phyloP scores from a whole-genome alignment of 2,113 vertebrate species.

The Myotis brandtii region DNA sequence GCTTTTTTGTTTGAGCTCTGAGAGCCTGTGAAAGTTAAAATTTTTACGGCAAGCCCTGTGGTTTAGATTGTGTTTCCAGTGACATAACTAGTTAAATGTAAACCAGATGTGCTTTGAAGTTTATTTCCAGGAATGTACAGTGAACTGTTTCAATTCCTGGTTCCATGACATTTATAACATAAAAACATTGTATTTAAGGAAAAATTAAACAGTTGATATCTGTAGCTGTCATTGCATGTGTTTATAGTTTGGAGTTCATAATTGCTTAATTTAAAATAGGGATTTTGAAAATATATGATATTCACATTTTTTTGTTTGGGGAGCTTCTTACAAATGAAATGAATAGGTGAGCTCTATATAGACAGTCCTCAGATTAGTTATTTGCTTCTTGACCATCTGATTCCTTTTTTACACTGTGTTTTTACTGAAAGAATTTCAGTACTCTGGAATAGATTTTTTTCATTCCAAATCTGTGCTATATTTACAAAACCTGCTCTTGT shows the following conservation, averaged over 20 bases:
- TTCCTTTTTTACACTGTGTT: neutral
- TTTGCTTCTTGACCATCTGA: neutral
- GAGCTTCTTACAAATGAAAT: slow-evolving; percentile 47
- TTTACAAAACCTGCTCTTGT: neutral
- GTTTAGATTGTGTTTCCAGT: slow-evolving; percentile 85
- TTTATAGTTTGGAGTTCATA: slow-evolving; percentile 59
- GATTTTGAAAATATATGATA: neutral
- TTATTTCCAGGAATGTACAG: slow-evolving; percentile 84
- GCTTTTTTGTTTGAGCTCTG: slow-evolving; percentile 65
- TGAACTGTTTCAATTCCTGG: slow-evolving; percentile 80
- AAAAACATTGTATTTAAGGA: slow-evolving; percentile 71
- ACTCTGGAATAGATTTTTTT: slow-evolving; percentile 13
- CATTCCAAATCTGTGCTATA: neutral
- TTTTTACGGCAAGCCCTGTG: slow-evolving; percentile 81
- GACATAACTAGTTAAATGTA: slow-evolving; percentile 85
- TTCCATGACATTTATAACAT: slow-evolving; percentile 79
- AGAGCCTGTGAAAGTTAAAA: slow-evolving; percentile 80
- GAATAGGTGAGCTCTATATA: neutral
- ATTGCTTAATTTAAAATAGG: slow-evolving; percentile 60
- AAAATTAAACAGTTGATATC: slow-evolving; percentile 53
- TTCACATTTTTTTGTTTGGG: neutral
- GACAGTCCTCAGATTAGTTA: slow-evolving; percentile 31
- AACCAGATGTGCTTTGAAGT: slow-evolving; percentile 88
- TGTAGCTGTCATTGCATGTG: slow-evolving; percentile 27
- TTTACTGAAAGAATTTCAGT: slow-evolving; percentile 37